Evolutionary conservation across 2,888 invertebrate species (phyloP).

Genomic region (Hirudinaria manillensis): DNA sequence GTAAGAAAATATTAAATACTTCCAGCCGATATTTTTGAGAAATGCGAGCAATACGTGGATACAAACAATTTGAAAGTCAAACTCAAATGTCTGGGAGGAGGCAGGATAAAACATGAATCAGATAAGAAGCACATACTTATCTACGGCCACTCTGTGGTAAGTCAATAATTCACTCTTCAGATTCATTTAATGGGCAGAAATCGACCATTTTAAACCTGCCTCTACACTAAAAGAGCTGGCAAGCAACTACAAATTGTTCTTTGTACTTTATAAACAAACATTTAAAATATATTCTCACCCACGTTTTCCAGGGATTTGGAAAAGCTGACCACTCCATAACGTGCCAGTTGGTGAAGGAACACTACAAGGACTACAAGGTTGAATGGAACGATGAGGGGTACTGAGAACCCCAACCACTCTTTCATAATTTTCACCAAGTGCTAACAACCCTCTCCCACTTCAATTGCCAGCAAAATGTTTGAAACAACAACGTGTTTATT

Average conservation of each 20-base stretch:
- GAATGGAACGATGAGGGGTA: slow-evolving; percentile 21
- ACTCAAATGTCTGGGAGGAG: slow-evolving; percentile 26
- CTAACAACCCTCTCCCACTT: not conserved
- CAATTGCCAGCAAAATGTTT: not conserved
- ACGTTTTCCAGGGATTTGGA: slow-evolving; percentile 17
- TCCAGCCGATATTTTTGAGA: slow-evolving; percentile 27
- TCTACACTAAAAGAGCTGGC: too few relatives aligned
- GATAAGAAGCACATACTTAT: not conserved
- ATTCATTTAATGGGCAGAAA: too few relatives aligned
- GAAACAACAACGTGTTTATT: not conserved
- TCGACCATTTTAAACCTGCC: too few relatives aligned
- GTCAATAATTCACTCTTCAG: not conserved
- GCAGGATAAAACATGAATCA: slow-evolving; percentile 18
- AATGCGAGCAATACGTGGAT: slow-evolving; percentile 17
- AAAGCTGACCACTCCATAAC: slow-evolving; percentile 20
- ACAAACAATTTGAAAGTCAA: slow-evolving; percentile 16
- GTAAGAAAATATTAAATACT: not conserved
- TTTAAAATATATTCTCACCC: too few relatives aligned
- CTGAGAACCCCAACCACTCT: not conserved
- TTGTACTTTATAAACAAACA: too few relatives aligned
- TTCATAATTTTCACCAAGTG: not conserved
- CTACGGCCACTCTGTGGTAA: slow-evolving; percentile 27
- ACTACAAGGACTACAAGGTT: slow-evolving; percentile 20
- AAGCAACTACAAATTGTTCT: too few relatives aligned
- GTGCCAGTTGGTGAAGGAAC: slow-evolving; percentile 12